Evolutionary conservation across 2,113 vertebrate species (phyloP).

Genomic region (Empidonax traillii): DNA sequence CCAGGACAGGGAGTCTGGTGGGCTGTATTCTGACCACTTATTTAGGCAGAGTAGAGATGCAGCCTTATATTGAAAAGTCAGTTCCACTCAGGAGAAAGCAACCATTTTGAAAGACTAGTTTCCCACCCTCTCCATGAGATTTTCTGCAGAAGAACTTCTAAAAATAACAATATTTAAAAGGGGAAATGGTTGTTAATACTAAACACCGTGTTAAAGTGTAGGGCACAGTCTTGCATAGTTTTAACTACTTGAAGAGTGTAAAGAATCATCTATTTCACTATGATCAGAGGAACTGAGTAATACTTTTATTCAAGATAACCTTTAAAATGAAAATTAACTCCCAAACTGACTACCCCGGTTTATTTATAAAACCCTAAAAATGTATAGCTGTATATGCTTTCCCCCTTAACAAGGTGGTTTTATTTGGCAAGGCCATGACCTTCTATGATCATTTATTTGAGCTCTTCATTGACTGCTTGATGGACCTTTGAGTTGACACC

Average conservation of each 20-base stretch:
- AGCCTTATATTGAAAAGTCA: fast-evolving
- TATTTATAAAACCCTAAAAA: background rate
- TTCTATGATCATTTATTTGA: background rate
- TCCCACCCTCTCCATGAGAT: background rate
- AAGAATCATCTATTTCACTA: background rate
- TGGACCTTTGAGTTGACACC: background rate
- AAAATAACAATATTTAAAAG: background rate
- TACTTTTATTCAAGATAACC: background rate
- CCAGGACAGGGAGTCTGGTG: background rate
- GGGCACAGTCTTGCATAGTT: background rate
- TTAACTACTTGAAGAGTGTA: background rate
- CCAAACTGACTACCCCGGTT: background rate
- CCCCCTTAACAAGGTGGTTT: background rate
- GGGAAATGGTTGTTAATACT: background rate
- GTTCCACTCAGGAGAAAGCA: background rate
- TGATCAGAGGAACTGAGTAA: background rate
- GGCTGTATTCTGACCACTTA: background rate
- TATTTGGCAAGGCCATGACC: background rate
- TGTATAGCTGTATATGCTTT: background rate
- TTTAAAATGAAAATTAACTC: background rate
- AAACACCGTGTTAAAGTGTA: background rate
- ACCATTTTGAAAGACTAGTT: background rate
- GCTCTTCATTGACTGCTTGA: background rate
- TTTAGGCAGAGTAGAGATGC: background rate
- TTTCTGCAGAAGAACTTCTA: background rate